Evolutionary conservation across 2,888 invertebrate species (phyloP).

Genomic region (Megaustenia siamemsis): DNA sequence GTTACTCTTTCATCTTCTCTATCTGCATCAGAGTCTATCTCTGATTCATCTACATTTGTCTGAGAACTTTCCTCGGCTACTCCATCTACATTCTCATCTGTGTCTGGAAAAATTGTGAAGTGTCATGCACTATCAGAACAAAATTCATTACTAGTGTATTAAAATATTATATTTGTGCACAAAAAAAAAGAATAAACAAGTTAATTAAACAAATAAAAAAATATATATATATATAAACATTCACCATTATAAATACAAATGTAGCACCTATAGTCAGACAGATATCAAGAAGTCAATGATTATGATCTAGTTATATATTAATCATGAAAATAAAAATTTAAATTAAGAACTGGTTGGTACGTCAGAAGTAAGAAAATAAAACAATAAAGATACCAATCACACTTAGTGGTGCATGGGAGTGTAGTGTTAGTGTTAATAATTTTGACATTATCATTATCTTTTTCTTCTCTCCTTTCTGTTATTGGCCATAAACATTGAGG

Average conservation of each 20-base stretch:
- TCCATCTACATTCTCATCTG: conserved; percentile 24
- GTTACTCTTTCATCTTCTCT: background rate
- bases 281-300: no score
- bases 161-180: background rate
- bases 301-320: background rate
- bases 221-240: background rate
- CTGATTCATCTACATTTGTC: conserved; percentile 1
- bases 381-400: background rate
- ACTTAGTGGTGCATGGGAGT: no score
- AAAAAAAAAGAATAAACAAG: background rate
- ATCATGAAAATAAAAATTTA: no score
- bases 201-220: background rate
- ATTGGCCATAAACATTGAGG: no score
- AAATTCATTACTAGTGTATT: background rate
- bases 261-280: no score
- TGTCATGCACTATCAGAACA: conserved; percentile 28
- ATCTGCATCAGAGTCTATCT: background rate
- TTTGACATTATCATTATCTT: no score
- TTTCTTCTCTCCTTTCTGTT: no score
- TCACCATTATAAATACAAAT: background rate
- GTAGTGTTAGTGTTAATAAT: no score
- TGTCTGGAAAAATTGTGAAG: conserved; percentile 26
- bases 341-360: no score
- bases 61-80: background rate
- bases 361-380: no score